A percentile compares a stretch with the other conserved stretches of the same genome.
Evolutionary conservation across 1,140 invertebrate species (phyloP).

Genomic region (Camponotus pennsylvanicus): DNA sequence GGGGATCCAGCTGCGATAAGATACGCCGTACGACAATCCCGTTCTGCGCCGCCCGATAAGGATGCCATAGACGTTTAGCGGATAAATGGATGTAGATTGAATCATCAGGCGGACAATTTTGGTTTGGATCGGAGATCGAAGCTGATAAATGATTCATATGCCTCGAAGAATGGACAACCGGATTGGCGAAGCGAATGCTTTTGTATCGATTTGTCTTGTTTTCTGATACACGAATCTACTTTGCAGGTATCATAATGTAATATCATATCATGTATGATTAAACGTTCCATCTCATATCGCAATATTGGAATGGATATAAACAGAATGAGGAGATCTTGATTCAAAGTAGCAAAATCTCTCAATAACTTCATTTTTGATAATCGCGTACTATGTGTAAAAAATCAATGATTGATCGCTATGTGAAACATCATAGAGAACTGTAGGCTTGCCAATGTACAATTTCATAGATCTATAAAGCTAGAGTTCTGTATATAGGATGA

Average conservation of each 20-base stretch:
- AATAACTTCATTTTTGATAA: neutral
- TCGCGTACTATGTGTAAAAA: neutral
- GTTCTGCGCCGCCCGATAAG: slow-evolving; percentile 57
- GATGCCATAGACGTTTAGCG: slow-evolving; percentile 33
- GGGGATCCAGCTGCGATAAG: slow-evolving; percentile 50
- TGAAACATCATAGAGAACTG: neutral
- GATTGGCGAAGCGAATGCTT: slow-evolving; percentile 29
- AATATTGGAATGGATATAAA: neutral
- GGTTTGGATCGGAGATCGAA: slow-evolving; percentile 55
- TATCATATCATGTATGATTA: slow-evolving; percentile 3
- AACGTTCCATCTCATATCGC: neutral
- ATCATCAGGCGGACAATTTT: slow-evolving; percentile 60
- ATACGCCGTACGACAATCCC: neutral
- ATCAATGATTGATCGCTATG: neutral
- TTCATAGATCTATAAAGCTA: slow-evolving; percentile 29
- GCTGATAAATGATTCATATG: slow-evolving; percentile 61
- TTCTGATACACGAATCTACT: neutral
- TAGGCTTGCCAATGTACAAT: too few relatives aligned
- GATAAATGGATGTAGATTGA: slow-evolving; percentile 60
- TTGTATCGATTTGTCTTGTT: slow-evolving; percentile 50
- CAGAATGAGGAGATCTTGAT: neutral
- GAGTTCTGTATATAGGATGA: neutral
- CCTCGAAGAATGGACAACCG: slow-evolving; percentile 15
- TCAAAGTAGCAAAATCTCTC: neutral
- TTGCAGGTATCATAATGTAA: neutral